Conservation (phyloP, 2,113 vertebrate species). For the Dicrurus megarhynchus region DNA sequence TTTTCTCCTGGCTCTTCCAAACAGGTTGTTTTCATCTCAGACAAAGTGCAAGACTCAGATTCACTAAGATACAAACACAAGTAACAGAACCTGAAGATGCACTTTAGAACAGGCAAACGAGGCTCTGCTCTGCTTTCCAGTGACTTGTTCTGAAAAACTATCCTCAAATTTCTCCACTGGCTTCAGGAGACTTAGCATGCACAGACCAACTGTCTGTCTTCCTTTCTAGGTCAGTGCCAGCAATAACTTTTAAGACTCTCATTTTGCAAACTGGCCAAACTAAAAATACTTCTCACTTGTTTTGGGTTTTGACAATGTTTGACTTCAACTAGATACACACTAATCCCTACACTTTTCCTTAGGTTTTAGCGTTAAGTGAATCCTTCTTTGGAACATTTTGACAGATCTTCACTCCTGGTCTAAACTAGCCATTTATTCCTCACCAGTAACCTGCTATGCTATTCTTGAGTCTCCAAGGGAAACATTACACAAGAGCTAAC, state of each 20-base stretch:
- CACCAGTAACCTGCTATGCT: background rate
- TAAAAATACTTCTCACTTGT: background rate
- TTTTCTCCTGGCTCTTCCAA: background rate
- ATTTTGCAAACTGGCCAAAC: background rate
- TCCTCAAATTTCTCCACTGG: background rate
- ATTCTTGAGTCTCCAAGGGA: background rate
- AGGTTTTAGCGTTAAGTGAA: background rate
- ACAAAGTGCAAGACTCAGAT: background rate
- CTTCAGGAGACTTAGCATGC: background rate
- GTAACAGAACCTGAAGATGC: background rate
- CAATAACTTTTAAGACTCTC: background rate
- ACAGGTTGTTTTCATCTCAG: background rate
- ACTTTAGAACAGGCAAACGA: background rate
- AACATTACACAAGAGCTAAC: background rate
- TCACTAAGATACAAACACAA: background rate
- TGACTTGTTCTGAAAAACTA: background rate
- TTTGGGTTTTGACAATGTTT: background rate
- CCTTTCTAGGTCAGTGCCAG: background rate
- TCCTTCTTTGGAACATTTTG: background rate
- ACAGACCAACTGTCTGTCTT: background rate
- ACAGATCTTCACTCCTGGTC: background rate
- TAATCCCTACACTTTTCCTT: background rate
- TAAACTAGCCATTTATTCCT: background rate
- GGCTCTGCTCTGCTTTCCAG: background rate
- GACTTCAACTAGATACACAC: background rate